phyloP scores from a whole-genome alignment of 2,113 vertebrate species.

The Gambusia affinis region DNA sequence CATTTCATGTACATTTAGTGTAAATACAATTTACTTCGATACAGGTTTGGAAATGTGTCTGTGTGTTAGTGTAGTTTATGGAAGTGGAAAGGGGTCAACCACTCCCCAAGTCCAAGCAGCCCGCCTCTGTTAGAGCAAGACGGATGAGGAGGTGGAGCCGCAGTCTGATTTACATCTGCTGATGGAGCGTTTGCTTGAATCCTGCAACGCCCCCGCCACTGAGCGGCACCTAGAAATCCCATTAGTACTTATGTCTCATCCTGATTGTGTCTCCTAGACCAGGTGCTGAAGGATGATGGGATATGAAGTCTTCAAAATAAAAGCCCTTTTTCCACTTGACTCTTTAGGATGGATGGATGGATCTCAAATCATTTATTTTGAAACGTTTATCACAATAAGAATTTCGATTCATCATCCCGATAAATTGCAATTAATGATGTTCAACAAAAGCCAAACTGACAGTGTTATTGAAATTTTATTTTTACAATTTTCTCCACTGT shows the following conservation, averaged over 20 bases:
- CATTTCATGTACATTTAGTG: not conserved
- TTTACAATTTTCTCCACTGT: no score
- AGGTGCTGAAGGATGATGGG: conserved; percentile 44
- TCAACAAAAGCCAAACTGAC: no score
- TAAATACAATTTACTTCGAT: conserved; percentile 37
- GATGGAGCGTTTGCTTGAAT: conserved; percentile 65
- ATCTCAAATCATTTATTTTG: no score
- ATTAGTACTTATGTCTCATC: conserved; percentile 38
- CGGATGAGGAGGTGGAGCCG: conserved; percentile 68
- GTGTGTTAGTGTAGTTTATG: conserved; percentile 31
- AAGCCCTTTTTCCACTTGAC: not conserved
- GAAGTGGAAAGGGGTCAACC: conserved; percentile 55
- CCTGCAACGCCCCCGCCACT: conserved; percentile 49
- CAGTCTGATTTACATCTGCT: conserved; percentile 71
- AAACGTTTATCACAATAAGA: no score
- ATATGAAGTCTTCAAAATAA: conserved; percentile 41
- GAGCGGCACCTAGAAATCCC: conserved; percentile 38
- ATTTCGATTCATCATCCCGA: no score
- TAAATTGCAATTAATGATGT: no score
- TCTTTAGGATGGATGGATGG: no score
- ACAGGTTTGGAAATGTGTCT: conserved; percentile 20
- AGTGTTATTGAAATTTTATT: no score
- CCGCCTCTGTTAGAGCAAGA: conserved; percentile 50
- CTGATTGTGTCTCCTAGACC: conserved; percentile 12
- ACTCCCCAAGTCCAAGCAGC: conserved; percentile 29